Evolutionary conservation across 1,140 invertebrate genomes (phyloP).

Genomic region (Lepidurus arcticus): DNA sequence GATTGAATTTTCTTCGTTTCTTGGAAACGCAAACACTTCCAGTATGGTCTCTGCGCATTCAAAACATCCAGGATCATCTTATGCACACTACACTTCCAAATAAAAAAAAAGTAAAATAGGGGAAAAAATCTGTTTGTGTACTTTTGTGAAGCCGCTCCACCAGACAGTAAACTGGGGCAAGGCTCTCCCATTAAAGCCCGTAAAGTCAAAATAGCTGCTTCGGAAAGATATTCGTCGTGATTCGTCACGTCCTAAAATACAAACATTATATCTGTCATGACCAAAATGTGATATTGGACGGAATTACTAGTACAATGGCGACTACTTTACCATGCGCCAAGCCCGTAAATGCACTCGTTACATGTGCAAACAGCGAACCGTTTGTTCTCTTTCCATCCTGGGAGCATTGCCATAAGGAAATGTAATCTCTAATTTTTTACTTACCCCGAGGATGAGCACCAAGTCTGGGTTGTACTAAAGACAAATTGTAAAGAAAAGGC

Average conservation of each 20-base stretch:
- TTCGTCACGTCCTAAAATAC: conserved; percentile 70
- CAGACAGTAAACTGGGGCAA: conserved; percentile 56
- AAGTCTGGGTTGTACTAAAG: conserved; percentile 1
- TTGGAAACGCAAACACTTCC: conserved; percentile 76
- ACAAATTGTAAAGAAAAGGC: not conserved
- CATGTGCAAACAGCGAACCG: conserved; percentile 77
- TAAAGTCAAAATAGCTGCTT: conserved; percentile 81
- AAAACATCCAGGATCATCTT: conserved; percentile 66
- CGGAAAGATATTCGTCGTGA: conserved; percentile 76
- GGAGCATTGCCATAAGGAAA: not conserved
- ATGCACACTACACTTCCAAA: not conserved
- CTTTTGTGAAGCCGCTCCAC: conserved; percentile 53
- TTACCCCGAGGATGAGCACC: not conserved
- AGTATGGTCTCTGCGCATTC: conserved; percentile 67
- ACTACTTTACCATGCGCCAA: conserved; percentile 69
- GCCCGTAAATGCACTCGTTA: conserved; percentile 65
- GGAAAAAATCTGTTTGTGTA: conserved; percentile 39
- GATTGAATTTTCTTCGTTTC: conserved; percentile 34
- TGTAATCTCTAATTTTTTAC: not conserved
- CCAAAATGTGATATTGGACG: conserved; percentile 32
- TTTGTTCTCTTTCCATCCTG: conserved; percentile 86
- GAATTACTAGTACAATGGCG: conserved; percentile 65
- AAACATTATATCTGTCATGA: conserved; percentile 35
- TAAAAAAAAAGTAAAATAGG: not conserved
- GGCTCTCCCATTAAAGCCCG: conserved; percentile 74